A percentile compares a stretch with the other conserved stretches of the same genome.
These are phyloP conservation scores for Hedya salicella DNA, from an alignment of 2,888 invertebrate genomes.

Conservation along the genomic window DNA sequence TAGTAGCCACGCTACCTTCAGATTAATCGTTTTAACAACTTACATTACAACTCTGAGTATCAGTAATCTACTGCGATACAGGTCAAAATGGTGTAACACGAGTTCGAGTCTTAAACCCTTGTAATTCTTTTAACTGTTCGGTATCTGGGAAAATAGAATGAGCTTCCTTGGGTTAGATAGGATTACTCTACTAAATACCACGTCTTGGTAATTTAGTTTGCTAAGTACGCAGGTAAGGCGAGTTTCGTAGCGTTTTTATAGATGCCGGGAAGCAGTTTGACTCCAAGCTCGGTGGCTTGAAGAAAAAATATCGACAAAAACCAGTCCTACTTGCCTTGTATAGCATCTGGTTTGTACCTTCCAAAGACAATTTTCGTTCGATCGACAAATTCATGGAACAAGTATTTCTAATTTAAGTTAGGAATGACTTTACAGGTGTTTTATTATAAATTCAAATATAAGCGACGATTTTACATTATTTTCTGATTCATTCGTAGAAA, in stretches of 20 bases:
- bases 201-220: conserved; percentile 31
- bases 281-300: conserved; percentile 31
- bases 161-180: conserved; percentile 8
- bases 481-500: neutral
- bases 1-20: conserved; percentile 8
- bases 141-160: conserved; percentile 16
- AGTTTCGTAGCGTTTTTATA: conserved; percentile 38
- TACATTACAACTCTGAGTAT: neutral
- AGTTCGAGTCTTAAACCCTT: conserved; percentile 20
- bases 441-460: neutral
- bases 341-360: conserved; percentile 34
- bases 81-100: neutral
- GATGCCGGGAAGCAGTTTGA: conserved; percentile 41
- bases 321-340: conserved; percentile 39
- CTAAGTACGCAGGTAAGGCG: conserved; percentile 27
- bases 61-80: neutral
- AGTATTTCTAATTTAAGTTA: conserved; percentile 32
- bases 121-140: conserved; percentile 21
- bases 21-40: conserved; percentile 5
- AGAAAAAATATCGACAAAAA: conserved; percentile 39
- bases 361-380: conserved; percentile 33
- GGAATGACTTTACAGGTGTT: conserved; percentile 11
- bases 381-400: conserved; percentile 19
- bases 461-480: neutral
- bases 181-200: conserved; percentile 24